Evolutionary conservation across 2,888 invertebrate species (phyloP), one percentile per base, ranked within the genome.

Genomic region (Agonopterix subpropinquella): DNA sequence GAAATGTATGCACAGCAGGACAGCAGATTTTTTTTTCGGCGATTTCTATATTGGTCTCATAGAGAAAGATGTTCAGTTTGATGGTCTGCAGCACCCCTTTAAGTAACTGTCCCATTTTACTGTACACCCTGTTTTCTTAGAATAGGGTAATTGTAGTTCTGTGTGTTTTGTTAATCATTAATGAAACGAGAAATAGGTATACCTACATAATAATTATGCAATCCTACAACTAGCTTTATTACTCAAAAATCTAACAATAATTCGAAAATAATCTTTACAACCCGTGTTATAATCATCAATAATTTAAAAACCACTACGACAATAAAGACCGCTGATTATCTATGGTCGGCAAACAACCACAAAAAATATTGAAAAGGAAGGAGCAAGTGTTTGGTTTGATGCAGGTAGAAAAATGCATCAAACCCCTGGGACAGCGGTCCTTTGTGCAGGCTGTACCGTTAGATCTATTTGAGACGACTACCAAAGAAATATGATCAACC

Each of bases 391-490:
- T 75, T 70, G 71, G 67, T 71, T 67, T 59, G 69, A 63, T 69
- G 75, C 85, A 84, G 85, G 85, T 84, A 85, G 79, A 64, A 63
- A 64, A 62, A 64, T 67, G 55, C 55, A 68, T 71, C 71, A 65
- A 65, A 66, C 58, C 56, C 59, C 54, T 66, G 73, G 66, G 68
- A 68, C 71, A 65, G 63, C 69, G 66, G 58, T 64, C 70, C 67
- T 79, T 81, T 80, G 76, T 77, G 55, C 58, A 58, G 56, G 62
- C 59, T 48, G 64, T 80, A 72, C 85, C 84, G 86, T 85, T 86
- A 85, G 66, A 71, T 67, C 64, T 65, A 65, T 67, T 72, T 66
- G 70, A 70, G 66, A 62, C 57, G 42, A 42, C 42, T 42, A 62
- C 65, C 39, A 64, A 64, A 67, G 68, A 76, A 77, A 76, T 73